Evolutionary conservation across 2,113 vertebrate genomes (phyloP).

Genomic region (Ascaphus truei): DNA sequence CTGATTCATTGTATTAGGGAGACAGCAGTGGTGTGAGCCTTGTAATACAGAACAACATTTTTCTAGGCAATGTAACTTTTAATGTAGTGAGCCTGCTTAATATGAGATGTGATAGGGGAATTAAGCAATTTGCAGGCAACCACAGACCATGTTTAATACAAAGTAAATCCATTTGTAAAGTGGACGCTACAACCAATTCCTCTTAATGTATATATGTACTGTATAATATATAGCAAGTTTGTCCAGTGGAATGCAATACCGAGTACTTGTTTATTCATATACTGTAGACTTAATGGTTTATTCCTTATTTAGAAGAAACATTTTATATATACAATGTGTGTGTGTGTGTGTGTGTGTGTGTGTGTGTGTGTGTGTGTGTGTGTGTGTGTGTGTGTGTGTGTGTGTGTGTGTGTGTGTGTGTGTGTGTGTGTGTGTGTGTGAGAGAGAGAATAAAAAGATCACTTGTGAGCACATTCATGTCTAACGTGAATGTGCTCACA

Average conservation of each 20-base stretch:
- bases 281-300: neutral
- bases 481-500: too few species aligned
- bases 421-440: too few species aligned
- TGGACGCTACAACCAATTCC: neutral
- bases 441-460: too few species aligned
- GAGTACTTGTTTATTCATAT: neutral
- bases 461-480: too few species aligned
- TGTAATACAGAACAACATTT: constrained; percentile 33
- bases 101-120: neutral
- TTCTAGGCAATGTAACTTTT: constrained; percentile 46
- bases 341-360: too few species aligned
- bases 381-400: too few species aligned
- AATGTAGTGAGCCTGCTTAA: constrained; percentile 13
- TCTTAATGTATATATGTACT: neutral
- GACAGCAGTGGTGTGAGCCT: constrained; percentile 9
- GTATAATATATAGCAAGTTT: constrained; percentile 16
- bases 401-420: too few species aligned
- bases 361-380: too few species aligned
- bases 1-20: neutral
- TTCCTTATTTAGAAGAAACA: too few species aligned
- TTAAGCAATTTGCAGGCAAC: neutral
- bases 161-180: neutral
- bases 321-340: too few species aligned
- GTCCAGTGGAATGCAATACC: neutral
- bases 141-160: neutral